Conservation (phyloP, 1,140 invertebrate genomes). For the Oryctes rhinoceros region DNA sequence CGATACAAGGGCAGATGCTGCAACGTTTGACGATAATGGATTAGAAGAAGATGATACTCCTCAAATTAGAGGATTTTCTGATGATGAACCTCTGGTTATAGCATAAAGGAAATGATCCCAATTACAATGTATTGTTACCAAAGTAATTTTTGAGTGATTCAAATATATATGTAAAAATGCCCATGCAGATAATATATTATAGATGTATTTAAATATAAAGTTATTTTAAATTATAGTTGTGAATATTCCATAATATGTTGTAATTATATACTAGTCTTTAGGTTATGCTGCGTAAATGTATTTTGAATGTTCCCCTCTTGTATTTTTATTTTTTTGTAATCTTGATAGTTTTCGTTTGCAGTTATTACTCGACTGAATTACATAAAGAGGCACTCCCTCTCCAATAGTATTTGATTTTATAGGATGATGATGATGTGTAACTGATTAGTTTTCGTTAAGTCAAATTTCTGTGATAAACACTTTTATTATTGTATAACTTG, state of each 20-base stretch:
- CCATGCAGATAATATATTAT: slow-evolving; percentile 39
- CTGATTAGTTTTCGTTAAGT: slow-evolving; percentile 48
- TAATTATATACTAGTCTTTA: slow-evolving; percentile 40
- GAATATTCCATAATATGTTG: slow-evolving; percentile 38
- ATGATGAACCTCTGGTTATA: slow-evolving; percentile 92
- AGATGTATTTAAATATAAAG: slow-evolving; percentile 20
- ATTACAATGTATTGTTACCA: slow-evolving; percentile 42
- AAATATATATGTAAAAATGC: slow-evolving; percentile 40
- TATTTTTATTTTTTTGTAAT: slow-evolving; percentile 36
- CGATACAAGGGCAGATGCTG: slow-evolving; percentile 82
- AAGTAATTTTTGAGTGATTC: slow-evolving; percentile 42
- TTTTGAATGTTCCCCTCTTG: slow-evolving; percentile 36
- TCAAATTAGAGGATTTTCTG: slow-evolving; percentile 88
- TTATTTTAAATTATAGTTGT: slow-evolving; percentile 37
- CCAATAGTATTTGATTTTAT: slow-evolving; percentile 11
- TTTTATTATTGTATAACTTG: slow-evolving; percentile 43
- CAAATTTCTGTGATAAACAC: slow-evolving; percentile 54
- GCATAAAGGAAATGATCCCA: slow-evolving; percentile 66
- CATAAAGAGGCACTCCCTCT: slow-evolving; percentile 13
- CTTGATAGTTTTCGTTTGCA: slow-evolving; percentile 12
- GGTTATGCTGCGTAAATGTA: slow-evolving; percentile 43
- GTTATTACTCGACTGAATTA: slow-evolving; percentile 36
- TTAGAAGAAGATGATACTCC: slow-evolving; percentile 84
- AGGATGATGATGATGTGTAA: slow-evolving; percentile 14
- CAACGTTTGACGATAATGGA: slow-evolving; percentile 80